Percentiles rank a stretch among this genome's conserved stretches.
Evolutionary conservation across 1,140 invertebrate species (phyloP).

Genomic region (Plodia interpunctella): DNA sequence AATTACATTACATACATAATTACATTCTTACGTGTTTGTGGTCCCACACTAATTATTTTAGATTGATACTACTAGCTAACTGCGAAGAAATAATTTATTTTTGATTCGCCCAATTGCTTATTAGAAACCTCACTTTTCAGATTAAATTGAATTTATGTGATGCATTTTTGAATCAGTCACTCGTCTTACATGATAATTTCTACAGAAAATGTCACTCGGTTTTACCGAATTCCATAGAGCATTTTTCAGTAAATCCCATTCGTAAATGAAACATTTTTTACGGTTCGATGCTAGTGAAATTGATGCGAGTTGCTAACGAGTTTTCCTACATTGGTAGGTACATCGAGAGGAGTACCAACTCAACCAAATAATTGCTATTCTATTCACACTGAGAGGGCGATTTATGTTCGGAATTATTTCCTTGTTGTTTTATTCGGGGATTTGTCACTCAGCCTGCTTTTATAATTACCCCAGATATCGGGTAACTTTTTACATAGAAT

Average conservation of each 20-base stretch:
- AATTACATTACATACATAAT: too few relatives aligned
- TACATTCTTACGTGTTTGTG: too few relatives aligned
- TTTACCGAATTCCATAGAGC: slow-evolving; percentile 16
- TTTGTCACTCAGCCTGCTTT: slow-evolving; percentile 70
- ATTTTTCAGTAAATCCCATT: neutral
- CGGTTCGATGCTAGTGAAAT: neutral
- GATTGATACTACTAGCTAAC: too few relatives aligned
- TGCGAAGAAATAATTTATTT: too few relatives aligned
- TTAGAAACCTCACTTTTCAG: too few relatives aligned
- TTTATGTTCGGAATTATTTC: slow-evolving; percentile 76
- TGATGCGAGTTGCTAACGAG: slow-evolving; percentile 3
- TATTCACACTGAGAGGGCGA: slow-evolving; percentile 72
- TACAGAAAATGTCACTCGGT: too few relatives aligned
- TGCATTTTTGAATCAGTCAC: too few relatives aligned
- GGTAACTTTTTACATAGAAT: slow-evolving; percentile 69
- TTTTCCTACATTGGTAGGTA: slow-evolving; percentile 28
- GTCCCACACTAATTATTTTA: too few relatives aligned
- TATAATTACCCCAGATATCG: slow-evolving; percentile 72
- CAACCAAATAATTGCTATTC: slow-evolving; percentile 77
- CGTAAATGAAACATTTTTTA: too few relatives aligned
- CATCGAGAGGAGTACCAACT: slow-evolving; percentile 44
- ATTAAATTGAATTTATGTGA: too few relatives aligned
- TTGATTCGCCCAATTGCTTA: too few relatives aligned
- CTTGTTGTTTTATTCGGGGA: slow-evolving; percentile 77
- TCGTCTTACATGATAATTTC: too few relatives aligned